phyloP scores from a whole-genome alignment of 1,140 invertebrate genomes.

The Apolygus lucorum region DNA sequence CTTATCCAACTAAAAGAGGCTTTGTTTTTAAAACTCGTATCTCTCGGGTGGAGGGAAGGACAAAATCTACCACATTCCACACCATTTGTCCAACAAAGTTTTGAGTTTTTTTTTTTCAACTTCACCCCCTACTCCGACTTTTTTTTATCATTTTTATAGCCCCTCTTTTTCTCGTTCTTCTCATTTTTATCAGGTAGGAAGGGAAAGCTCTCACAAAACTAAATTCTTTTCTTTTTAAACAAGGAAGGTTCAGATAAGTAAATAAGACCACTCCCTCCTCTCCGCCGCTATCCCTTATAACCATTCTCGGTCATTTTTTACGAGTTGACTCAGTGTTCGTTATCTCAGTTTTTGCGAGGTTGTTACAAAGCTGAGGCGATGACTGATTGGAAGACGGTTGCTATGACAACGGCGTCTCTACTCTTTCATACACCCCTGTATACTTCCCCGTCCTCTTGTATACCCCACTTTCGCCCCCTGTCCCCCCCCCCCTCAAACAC shows the following conservation, averaged over 20 bases:
- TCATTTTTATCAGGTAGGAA: slow-evolving; percentile 25
- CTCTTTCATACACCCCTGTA: too few relatives aligned
- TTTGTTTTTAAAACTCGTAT: slow-evolving; percentile 14
- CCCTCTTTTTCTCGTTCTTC: slow-evolving; percentile 27
- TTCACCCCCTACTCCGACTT: not conserved
- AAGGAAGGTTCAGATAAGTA: slow-evolving; percentile 26
- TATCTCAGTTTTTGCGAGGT: too few relatives aligned
- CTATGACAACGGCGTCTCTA: too few relatives aligned
- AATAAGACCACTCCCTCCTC: slow-evolving; percentile 18
- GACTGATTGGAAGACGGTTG: too few relatives aligned
- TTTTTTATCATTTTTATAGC: slow-evolving; percentile 31
- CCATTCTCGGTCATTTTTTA: too few relatives aligned
- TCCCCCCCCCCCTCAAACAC: too few relatives aligned
- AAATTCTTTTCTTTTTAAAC: slow-evolving; percentile 22
- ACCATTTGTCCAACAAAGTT: slow-evolving; percentile 31
- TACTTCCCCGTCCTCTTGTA: too few relatives aligned
- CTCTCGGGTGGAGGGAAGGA: not conserved
- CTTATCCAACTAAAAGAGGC: slow-evolving; percentile 23
- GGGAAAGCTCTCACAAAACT: not conserved
- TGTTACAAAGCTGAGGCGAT: too few relatives aligned
- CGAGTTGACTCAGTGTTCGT: too few relatives aligned
- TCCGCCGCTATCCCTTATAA: too few relatives aligned
- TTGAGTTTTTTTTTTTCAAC: slow-evolving; percentile 9
- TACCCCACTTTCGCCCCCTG: too few relatives aligned
- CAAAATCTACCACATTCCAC: slow-evolving; percentile 27